Conservation (phyloP, 2,888 invertebrate genomes). For the Scaptomyza tumidula region DNA sequence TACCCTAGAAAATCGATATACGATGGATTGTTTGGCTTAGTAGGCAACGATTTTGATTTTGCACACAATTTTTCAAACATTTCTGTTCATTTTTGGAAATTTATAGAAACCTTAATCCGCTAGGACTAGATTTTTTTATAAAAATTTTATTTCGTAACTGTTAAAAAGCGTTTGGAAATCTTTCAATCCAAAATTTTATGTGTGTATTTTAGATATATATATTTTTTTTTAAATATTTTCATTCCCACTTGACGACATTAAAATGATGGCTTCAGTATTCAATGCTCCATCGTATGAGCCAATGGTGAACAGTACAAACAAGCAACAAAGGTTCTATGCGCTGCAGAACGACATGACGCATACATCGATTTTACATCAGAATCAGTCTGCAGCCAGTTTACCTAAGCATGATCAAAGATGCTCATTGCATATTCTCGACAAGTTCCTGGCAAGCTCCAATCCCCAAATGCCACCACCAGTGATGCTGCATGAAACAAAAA, state of each 20-base stretch:
- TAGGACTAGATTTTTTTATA: not conserved
- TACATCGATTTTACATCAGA: too few species aligned
- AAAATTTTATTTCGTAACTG: conserved; percentile 7
- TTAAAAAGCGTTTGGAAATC: conserved; percentile 3
- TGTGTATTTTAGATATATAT: not conserved
- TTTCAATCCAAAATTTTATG: conserved; percentile 23
- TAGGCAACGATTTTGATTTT: conserved; percentile 3
- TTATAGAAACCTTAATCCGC: not conserved
- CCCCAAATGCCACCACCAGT: not conserved
- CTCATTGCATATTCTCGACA: not conserved
- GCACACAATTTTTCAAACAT: not conserved
- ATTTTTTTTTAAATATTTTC: not conserved
- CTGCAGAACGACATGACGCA: not conserved
- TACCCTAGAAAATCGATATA: not conserved
- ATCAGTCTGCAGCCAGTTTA: not conserved
- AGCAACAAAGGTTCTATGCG: not conserved
- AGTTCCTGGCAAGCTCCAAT: not conserved
- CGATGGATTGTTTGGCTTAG: conserved; percentile 1
- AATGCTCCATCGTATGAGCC: not conserved
- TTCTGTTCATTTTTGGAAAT: not conserved
- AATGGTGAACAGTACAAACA: conserved; percentile 1
- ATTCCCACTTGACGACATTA: not conserved
- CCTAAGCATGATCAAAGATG: not conserved
- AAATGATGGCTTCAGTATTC: conserved; percentile 2
- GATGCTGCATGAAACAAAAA: conserved; percentile 1